phyloP scores from a whole-genome alignment of 2,888 invertebrate genomes.

The Thysanoteuthis rhombus region DNA sequence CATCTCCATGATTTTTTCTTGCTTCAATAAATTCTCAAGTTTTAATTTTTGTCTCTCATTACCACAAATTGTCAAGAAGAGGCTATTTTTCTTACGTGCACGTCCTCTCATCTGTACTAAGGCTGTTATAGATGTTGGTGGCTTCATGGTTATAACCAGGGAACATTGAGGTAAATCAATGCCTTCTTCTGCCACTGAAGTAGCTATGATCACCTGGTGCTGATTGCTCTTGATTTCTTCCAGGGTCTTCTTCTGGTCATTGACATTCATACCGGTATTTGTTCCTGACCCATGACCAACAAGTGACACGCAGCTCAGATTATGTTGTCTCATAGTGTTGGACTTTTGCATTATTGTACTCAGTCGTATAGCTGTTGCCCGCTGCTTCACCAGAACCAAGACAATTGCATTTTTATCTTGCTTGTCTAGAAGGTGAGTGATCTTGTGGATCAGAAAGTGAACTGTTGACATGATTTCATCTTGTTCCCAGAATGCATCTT shows the following conservation, averaged over 20 bases:
- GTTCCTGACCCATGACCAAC: constrained; percentile 57
- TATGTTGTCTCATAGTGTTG: constrained; percentile 33
- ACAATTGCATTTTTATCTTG: constrained; percentile 43
- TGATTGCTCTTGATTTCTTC: constrained; percentile 50
- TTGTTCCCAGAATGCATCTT: constrained; percentile 1
- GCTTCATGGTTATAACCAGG: constrained; percentile 59
- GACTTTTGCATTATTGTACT: constrained; percentile 41
- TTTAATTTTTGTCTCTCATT: constrained; percentile 49
- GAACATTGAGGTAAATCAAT: constrained; percentile 61
- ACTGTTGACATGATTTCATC: constrained; percentile 35
- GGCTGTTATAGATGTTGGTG: constrained; percentile 58
- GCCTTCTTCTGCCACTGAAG: constrained; percentile 63
- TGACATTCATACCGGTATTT: constrained; percentile 58
- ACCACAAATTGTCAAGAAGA: constrained; percentile 59
- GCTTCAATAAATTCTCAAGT: constrained; percentile 47
- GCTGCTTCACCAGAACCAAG: constrained; percentile 56
- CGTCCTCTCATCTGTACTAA: constrained; percentile 64
- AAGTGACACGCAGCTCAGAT: constrained; percentile 43
- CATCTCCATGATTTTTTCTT: constrained; percentile 55
- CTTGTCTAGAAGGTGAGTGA: constrained; percentile 43
- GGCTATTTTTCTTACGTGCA: constrained; percentile 56
- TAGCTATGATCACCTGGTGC: constrained; percentile 58
- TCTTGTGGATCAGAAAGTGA: constrained; percentile 41
- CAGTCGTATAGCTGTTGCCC: constrained; percentile 50
- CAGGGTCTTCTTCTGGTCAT: constrained; percentile 53